phyloP scores from a whole-genome alignment of 2,113 vertebrate genomes.

The Triplophysa rosa region DNA sequence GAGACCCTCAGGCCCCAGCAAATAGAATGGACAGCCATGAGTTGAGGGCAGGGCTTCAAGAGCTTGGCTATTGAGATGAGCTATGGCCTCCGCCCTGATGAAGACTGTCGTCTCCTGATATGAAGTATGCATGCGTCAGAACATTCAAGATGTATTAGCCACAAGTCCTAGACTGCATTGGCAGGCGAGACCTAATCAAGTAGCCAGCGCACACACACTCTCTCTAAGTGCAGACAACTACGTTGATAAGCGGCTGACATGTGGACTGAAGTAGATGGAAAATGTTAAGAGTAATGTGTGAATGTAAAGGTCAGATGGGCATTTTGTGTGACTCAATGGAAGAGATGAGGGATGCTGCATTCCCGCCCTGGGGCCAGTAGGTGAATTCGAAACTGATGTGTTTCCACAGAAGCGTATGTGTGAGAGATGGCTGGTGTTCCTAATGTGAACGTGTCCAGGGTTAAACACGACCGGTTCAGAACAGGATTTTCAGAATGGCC shows the following conservation, averaged over 20 bases:
- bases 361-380: background rate
- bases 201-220: constrained; percentile 6
- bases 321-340: constrained; percentile 37
- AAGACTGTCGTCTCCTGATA: constrained; percentile 55
- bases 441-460: constrained; percentile 23
- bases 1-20: no score
- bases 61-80: constrained; percentile 51
- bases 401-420: background rate
- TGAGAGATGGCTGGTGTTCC: constrained; percentile 1
- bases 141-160: constrained; percentile 60
- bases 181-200: constrained; percentile 8
- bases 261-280: constrained; percentile 36
- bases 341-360: constrained; percentile 34
- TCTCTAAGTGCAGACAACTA: constrained; percentile 3
- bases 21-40: background rate
- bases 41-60: background rate
- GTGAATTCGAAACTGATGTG: constrained; percentile 25
- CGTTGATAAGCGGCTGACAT: constrained; percentile 26
- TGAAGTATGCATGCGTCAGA: constrained; percentile 61
- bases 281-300: constrained; percentile 37
- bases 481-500: background rate
- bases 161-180: constrained; percentile 49
- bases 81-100: constrained; percentile 56
- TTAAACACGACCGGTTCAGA: background rate
- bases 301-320: constrained; percentile 47